Evolutionary conservation across 2,888 invertebrate genomes (phyloP).

Genomic region (Lasioglossum figueresi): DNA sequence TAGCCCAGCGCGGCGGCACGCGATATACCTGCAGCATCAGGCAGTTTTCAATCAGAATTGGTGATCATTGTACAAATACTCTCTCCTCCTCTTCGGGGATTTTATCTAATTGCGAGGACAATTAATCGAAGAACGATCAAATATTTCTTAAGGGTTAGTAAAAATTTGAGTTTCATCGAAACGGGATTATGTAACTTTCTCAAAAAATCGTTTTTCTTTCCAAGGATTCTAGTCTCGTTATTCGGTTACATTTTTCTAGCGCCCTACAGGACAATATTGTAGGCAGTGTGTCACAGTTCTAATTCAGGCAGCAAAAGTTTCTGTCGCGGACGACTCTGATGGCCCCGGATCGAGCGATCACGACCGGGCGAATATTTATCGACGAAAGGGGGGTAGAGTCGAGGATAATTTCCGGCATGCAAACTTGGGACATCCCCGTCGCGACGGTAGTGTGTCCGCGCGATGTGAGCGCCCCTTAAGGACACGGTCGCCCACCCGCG

Average conservation of each 20-base stretch:
- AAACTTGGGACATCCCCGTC: background rate
- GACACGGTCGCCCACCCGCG: slow-evolving; percentile 79
- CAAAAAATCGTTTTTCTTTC: too few relatives aligned
- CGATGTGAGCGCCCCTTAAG: slow-evolving; percentile 77
- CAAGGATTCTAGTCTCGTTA: too few relatives aligned
- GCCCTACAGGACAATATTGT: background rate
- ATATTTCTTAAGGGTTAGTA: background rate
- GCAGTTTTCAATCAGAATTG: background rate
- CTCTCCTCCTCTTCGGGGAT: background rate
- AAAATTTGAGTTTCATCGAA: too few relatives aligned
- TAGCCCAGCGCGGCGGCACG: background rate
- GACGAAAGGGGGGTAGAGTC: background rate
- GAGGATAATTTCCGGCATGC: slow-evolving; percentile 14
- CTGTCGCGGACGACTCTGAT: background rate
- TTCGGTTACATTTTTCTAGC: too few relatives aligned
- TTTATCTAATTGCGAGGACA: too few relatives aligned
- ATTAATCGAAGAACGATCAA: too few relatives aligned
- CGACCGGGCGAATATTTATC: slow-evolving; percentile 17
- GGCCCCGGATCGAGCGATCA: background rate
- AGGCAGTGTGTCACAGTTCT: background rate
- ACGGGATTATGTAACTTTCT: too few relatives aligned
- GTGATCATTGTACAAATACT: background rate
- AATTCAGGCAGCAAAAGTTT: background rate
- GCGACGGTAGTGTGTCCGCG: slow-evolving; percentile 3
- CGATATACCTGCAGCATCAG: background rate